These are phyloP conservation scores for Ctenoplectra terminalis DNA, from an alignment of 1,140 invertebrate genomes.

Conservation along the genomic window DNA sequence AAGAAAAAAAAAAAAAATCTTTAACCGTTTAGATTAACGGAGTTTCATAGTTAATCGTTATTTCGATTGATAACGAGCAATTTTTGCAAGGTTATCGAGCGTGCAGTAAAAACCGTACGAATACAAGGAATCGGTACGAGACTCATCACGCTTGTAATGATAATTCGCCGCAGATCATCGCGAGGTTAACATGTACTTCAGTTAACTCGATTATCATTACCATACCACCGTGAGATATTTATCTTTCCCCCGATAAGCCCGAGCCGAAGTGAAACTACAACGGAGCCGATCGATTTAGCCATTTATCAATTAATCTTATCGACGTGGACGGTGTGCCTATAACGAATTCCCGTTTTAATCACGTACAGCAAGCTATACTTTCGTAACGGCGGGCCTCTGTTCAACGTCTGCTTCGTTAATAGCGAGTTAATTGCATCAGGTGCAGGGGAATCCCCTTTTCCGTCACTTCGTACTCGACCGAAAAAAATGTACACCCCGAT, in stretches of 20 bases:
- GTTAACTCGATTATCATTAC: slow-evolving; percentile 64
- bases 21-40: too few species aligned
- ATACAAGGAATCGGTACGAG: slow-evolving; percentile 13
- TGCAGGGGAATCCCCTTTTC: slow-evolving; percentile 69
- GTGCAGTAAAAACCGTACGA: background rate
- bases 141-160: slow-evolving; percentile 45
- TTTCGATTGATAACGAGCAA: too few species aligned
- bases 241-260: slow-evolving; percentile 53
- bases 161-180: slow-evolving; percentile 53
- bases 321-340: slow-evolving; percentile 62
- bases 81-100: slow-evolving; percentile 27
- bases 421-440: slow-evolving; percentile 76
- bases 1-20: too few species aligned
- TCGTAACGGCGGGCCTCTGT: slow-evolving; percentile 68
- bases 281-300: slow-evolving; percentile 67
- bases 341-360: slow-evolving; percentile 72
- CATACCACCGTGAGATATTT: slow-evolving; percentile 62
- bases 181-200: slow-evolving; percentile 46
- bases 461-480: slow-evolving; percentile 62
- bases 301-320: slow-evolving; percentile 77
- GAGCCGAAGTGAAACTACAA: slow-evolving; percentile 60
- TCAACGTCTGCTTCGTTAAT: slow-evolving; percentile 72
- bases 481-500: slow-evolving; percentile 43
- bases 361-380: slow-evolving; percentile 67
- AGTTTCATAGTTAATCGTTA: too few species aligned